Evolutionary conservation across 2,113 vertebrate species (phyloP).

Genomic region (Odontophorus gujanensis): DNA sequence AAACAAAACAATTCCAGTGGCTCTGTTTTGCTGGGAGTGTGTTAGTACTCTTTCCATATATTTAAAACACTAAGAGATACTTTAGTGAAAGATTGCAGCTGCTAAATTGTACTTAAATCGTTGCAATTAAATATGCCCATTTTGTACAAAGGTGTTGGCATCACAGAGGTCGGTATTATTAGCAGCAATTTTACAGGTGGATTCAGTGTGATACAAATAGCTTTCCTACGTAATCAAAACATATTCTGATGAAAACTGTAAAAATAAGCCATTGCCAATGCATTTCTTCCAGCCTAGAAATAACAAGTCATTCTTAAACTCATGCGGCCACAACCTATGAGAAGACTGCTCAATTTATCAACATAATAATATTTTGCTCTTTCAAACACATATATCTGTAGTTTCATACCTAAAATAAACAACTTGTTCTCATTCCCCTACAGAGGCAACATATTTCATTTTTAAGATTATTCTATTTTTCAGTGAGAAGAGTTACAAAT

Average conservation of each 20-base stretch:
- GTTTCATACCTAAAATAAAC: background rate
- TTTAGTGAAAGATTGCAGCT: background rate
- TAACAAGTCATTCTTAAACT: background rate
- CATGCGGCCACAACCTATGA: background rate
- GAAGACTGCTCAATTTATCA: background rate
- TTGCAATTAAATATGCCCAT: background rate
- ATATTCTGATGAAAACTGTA: background rate
- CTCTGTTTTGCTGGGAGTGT: background rate
- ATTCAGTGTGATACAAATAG: background rate
- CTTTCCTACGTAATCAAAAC: background rate
- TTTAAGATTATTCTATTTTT: background rate
- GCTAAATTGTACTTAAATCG: background rate
- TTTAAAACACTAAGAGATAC: slow-evolving; percentile 15
- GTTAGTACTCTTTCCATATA: background rate
- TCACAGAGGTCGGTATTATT: background rate
- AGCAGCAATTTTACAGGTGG: background rate
- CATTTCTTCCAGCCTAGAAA: background rate
- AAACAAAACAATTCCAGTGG: background rate
- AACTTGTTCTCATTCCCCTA: background rate
- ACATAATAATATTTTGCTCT: background rate
- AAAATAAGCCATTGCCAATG: background rate
- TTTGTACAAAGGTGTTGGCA: background rate
- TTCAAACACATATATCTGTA: background rate
- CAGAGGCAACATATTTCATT: background rate
- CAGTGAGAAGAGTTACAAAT: background rate